A percentile compares a stretch with the other conserved stretches of the same genome.
Conservation (phyloP, 2,888 invertebrate genomes). For the Steinernema hermaphroditum region DNA sequence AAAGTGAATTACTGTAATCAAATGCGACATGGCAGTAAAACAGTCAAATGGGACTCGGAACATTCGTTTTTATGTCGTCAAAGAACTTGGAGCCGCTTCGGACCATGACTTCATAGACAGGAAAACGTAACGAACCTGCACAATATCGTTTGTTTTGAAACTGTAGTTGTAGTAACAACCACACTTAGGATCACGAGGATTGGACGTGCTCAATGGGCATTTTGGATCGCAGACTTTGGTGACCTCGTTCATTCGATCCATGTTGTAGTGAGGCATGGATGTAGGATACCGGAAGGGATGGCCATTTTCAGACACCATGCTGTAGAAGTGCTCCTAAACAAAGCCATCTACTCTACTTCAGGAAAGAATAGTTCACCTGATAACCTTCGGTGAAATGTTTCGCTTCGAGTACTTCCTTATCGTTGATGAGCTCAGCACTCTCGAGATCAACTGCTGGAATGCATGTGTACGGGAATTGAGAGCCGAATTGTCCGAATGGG, state of each 20-base stretch:
- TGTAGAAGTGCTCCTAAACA: conserved; percentile 58
- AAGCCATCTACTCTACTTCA: neutral
- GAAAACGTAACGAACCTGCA: conserved; percentile 42
- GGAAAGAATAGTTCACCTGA: conserved; percentile 33
- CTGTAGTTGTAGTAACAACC: conserved; percentile 53
- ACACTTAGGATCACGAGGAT: conserved; percentile 44
- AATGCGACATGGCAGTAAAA: too few relatives aligned
- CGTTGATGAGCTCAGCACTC: conserved; percentile 31
- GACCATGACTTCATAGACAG: too few relatives aligned
- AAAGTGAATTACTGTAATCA: neutral
- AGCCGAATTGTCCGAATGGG: conserved; percentile 42
- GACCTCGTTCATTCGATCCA: conserved; percentile 44
- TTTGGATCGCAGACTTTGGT: conserved; percentile 42
- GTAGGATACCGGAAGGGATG: conserved; percentile 53
- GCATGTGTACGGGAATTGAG: conserved; percentile 44
- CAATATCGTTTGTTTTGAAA: conserved; percentile 50
- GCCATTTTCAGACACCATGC: conserved; percentile 63
- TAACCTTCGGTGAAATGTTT: conserved; percentile 38
- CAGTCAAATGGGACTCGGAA: too few relatives aligned
- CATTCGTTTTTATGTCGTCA: too few relatives aligned
- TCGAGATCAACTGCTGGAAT: conserved; percentile 40
- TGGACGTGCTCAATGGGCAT: conserved; percentile 33
- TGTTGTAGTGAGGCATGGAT: conserved; percentile 61
- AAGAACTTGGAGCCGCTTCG: too few relatives aligned
- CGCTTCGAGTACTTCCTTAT: conserved; percentile 38